Percentiles rank a stretch among this genome's conserved stretches.
These are phyloP conservation scores for Meleagris gallopavo DNA, from an alignment of 2,113 vertebrate genomes.

Conservation along the genomic window DNA sequence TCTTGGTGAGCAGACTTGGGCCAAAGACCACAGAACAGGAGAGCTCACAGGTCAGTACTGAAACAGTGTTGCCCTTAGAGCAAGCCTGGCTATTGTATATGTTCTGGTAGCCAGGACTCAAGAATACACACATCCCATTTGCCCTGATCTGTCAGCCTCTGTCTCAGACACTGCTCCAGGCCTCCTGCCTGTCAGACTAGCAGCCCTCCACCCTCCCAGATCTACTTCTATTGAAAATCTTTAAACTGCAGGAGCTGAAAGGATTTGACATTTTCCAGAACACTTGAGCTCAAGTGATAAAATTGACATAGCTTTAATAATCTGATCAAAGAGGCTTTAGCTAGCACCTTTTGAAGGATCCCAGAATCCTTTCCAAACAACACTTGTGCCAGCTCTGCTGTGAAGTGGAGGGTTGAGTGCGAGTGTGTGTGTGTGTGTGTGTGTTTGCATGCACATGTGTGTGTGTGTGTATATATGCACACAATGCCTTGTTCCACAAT, in stretches of 20 bases:
- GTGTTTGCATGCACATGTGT: accelerated
- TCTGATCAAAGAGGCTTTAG: constrained; percentile 73
- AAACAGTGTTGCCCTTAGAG: neutral
- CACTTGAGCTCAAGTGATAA: constrained; percentile 74
- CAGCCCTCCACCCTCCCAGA: constrained; percentile 3
- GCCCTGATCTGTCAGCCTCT: constrained; percentile 11
- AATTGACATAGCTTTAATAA: constrained; percentile 75
- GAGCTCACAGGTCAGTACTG: neutral
- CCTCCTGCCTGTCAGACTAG: constrained; percentile 29
- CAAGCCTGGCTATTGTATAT: neutral
- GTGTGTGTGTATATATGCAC: too few species aligned
- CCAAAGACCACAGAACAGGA: neutral
- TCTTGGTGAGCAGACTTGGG: neutral
- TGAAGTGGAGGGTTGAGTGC: neutral
- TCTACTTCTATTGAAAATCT: constrained; percentile 64
- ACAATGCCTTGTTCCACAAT: neutral
- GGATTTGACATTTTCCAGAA: constrained; percentile 72
- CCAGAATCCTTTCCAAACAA: constrained; percentile 49
- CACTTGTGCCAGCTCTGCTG: neutral
- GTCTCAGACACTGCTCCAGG: constrained; percentile 6
- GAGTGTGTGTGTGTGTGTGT: neutral
- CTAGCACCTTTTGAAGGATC: constrained; percentile 53
- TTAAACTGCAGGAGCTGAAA: constrained; percentile 69
- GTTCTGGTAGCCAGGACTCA: neutral
- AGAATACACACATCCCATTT: neutral